Conservation (phyloP, 2,113 vertebrate genomes). For the Microtus pennsylvanicus region DNA sequence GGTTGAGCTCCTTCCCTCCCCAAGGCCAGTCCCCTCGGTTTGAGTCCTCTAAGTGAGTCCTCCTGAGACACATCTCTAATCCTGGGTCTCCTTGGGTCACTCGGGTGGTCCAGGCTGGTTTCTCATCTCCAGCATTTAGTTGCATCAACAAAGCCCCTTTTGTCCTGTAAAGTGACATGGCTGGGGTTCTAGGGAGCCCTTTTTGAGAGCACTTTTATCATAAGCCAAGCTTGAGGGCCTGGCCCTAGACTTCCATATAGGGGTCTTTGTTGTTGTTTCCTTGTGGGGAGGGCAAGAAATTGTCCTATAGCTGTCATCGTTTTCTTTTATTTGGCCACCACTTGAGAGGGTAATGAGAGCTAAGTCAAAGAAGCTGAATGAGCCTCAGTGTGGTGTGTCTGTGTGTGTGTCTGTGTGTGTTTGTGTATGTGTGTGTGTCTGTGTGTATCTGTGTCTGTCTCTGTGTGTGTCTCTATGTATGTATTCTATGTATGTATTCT, state of each 20-base stretch:
- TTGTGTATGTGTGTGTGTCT: not conserved
- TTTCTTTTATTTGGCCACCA: not conserved
- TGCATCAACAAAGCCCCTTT: not conserved
- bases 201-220: not conserved
- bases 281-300: not conserved
- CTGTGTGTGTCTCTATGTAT: too few species aligned
- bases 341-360: not conserved
- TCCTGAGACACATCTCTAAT: not conserved
- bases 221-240: not conserved
- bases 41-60: not conserved
- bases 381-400: not conserved
- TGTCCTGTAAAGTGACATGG: not conserved
- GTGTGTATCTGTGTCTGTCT: not conserved
- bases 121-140: not conserved
- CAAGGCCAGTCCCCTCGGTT: not conserved
- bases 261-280: not conserved
- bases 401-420: not conserved
- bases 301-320: constrained; percentile 17
- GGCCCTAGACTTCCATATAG: not conserved
- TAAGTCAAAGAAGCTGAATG: not conserved
- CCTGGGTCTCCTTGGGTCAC: not conserved
- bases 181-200: not conserved
- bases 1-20: not conserved
- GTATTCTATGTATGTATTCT: too few species aligned
- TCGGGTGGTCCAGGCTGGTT: not conserved